These are phyloP conservation scores for Ptychoptera albimana DNA, from an alignment of 2,888 invertebrate species.

Conservation along the genomic window DNA sequence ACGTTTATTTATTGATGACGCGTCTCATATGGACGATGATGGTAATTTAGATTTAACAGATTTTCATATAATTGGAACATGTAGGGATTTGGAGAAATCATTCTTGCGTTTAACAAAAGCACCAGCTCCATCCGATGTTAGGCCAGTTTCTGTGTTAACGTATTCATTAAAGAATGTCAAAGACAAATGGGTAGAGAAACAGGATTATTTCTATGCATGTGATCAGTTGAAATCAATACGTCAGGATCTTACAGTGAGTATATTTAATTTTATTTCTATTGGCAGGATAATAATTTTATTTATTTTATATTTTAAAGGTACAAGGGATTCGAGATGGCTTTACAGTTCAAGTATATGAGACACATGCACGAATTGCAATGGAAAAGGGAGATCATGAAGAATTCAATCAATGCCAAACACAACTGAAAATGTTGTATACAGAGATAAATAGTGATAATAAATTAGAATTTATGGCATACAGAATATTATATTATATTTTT, in stretches of 20 bases:
- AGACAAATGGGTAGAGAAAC: constrained; percentile 72
- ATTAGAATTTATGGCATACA: constrained; percentile 89
- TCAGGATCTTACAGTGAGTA: constrained; percentile 89
- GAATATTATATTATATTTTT: constrained; percentile 93
- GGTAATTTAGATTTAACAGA: constrained; percentile 68
- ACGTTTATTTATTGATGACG: constrained; percentile 33
- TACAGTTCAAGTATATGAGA: constrained; percentile 97
- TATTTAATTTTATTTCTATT: background rate
- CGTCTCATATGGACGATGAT: constrained; percentile 28
- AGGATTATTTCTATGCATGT: constrained; percentile 93
- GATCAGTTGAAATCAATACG: constrained; percentile 97
- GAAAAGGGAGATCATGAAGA: constrained; percentile 98
- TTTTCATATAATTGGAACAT: constrained; percentile 87
- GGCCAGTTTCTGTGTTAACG: constrained; percentile 74
- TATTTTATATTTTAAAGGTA: constrained; percentile 38
- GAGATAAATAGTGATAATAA: constrained; percentile 62
- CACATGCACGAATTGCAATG: constrained; percentile 92
- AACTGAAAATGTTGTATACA: constrained; percentile 84
- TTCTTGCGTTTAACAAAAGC: constrained; percentile 93
- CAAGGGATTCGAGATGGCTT: constrained; percentile 91
- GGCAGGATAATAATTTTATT: background rate
- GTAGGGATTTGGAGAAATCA: constrained; percentile 86
- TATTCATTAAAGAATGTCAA: constrained; percentile 82
- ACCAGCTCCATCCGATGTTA: constrained; percentile 78
- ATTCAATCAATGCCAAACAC: constrained; percentile 99